Evolutionary conservation across 2,888 invertebrate species (phyloP), one percentile per base, ranked within the genome.

Genomic region (Carterocephalus palaemon): DNA sequence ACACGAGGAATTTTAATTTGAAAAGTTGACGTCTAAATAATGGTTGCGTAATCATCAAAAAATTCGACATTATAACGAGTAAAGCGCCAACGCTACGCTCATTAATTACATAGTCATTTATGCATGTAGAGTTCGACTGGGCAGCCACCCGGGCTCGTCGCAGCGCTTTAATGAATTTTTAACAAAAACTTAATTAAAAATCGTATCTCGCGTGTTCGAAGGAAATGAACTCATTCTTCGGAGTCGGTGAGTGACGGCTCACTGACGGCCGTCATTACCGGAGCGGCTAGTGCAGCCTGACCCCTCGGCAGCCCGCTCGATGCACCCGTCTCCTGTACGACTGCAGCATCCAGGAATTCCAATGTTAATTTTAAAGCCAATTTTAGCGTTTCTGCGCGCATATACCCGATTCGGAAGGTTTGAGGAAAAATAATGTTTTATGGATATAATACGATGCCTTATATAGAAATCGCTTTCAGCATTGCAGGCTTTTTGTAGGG

Each of bases 111-210:
- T 68, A 75, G 72, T 73, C 74, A 76, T 79, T 81, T 77, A 78
- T 76, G 79, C 75, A 77, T 77, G 66, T 69, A 71, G 67, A 33
- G 34, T 33, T 26, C 19, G 28, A 66, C 62, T 60, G 47, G 46
- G 62, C 62, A 70, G 64, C 64, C 69, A 66, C 67, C 65, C 68
- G 64, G 65, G 64, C 64, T 70, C 72, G 70, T 73, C 72, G 73
- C 64, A 64, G 75, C 68, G 71, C 66, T 75, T 76, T 83, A 83
- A 85, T 85, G 83, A 81, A 77, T 82, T 86, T 84, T 78, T 77
- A 85, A 83, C 84, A 84, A 84, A 86, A 85, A 85, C 84, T 83
- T 86, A 86, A 86, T 86, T 86, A 85, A 86, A 86, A 84, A 84
- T 79, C 75, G 81, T 85, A 83, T 85, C 84, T 83, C 75, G 73